Conservation (phyloP, 2,797 vertebrate genomes). For the Neosalanx taihuensis region DNA sequence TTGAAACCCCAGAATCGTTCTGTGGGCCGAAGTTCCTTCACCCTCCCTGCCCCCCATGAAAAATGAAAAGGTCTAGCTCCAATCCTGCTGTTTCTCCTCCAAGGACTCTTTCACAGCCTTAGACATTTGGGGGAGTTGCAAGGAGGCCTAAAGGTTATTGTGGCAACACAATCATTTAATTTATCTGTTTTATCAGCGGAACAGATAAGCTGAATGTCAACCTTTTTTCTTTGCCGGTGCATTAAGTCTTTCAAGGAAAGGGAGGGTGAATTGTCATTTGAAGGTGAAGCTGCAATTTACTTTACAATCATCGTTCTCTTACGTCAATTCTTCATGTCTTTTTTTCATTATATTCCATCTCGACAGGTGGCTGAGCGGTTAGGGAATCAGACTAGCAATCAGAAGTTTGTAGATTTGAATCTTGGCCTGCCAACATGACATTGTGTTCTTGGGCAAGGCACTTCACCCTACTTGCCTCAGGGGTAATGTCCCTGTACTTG, state of each 20-base stretch:
- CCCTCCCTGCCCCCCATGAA: conserved; percentile 2
- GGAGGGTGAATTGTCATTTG: conserved; percentile 1
- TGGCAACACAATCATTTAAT: not conserved
- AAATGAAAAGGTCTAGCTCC: conserved; percentile 8
- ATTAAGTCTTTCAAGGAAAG: conserved; percentile 13
- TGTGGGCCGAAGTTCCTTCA: conserved; percentile 7
- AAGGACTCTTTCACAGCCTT: conserved; percentile 24
- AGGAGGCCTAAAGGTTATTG: conserved; percentile 18
- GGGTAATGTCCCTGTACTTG: no score
- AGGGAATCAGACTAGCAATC: no score
- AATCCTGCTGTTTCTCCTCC: conserved; percentile 6
- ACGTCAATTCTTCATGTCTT: not conserved
- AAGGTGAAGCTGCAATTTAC: not conserved
- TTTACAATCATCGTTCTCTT: not conserved
- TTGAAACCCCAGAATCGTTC: not conserved
- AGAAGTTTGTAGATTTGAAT: no score
- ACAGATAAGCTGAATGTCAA: conserved; percentile 31
- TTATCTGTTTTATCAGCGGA: conserved; percentile 17
- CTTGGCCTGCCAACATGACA: no score
- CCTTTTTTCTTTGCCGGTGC: not conserved
- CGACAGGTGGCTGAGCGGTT: no score
- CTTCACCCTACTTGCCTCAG: no score
- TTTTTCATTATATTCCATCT: not conserved
- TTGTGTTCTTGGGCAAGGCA: no score
- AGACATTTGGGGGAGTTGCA: conserved; percentile 22